Percentiles rank a stretch among this genome's conserved stretches.
phyloP scores from a whole-genome alignment of 2,888 invertebrate genomes.

The Oxytorus armatus region DNA sequence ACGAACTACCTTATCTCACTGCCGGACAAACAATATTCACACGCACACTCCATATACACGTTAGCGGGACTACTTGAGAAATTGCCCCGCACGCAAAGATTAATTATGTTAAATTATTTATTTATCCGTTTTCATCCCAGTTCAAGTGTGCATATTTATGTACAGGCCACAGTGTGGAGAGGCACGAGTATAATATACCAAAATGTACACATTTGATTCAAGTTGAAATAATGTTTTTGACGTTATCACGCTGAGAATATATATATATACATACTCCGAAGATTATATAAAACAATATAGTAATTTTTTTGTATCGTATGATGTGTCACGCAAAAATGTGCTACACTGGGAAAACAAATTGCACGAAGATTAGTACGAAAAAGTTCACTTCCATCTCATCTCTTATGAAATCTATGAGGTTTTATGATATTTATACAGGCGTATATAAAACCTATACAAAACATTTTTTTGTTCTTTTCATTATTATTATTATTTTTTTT shows the following conservation, averaged over 20 bases:
- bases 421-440: no score
- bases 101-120: conserved; percentile 1
- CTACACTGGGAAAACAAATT: no score
- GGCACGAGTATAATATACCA: conserved; percentile 15
- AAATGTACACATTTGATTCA: conserved; percentile 32
- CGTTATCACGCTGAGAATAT: no score
- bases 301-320: no score
- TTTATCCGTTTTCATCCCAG: conserved; percentile 8
- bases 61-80: not conserved
- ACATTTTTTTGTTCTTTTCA: not conserved
- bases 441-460: no score
- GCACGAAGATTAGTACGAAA: no score
- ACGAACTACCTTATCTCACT: conserved; percentile 36
- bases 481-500: no score
- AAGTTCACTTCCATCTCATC: no score
- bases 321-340: no score
- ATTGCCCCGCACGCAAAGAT: not conserved
- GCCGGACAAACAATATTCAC: conserved; percentile 56
- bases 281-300: no score
- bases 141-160: conserved; percentile 43
- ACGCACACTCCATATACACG: conserved; percentile 40
- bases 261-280: no score
- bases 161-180: conserved; percentile 37
- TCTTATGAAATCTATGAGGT: no score
- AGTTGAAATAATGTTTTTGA: conserved; percentile 6